Base-by-base conservation (phyloP, 2,797 vertebrate genomes). In the Atherinosoma microstoma region DNA sequence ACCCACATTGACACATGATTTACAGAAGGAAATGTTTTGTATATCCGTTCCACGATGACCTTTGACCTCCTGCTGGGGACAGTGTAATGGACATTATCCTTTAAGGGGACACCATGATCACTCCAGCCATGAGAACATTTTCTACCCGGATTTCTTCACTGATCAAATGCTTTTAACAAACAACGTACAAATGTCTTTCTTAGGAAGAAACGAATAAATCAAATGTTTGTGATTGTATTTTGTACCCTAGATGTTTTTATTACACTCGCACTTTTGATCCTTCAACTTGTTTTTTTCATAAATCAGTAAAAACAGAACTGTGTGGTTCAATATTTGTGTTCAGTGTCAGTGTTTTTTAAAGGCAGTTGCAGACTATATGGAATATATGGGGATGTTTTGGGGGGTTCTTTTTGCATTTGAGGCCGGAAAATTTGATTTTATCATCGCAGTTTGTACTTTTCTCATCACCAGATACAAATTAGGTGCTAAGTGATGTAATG, bases 231-330 rank as follows among this genome's bases (percentile, higher is more conserved):
- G 34, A 62, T 53, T 75, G 22, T 77, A 45, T 80, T 80, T 87
- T 86, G 62, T 66, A 79, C 36, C 3, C 32, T 1, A 51, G 30
- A 69, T 56, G 22, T 73, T 78, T 75, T 74, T 69, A 38, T 81
- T 70, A 69, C 73, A 80, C 16, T 56, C 45, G 81, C 84, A 90
- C 89, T 89, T 89, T 87, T 89, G 85, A 88, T 78, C 58, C 32
- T 67, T 65, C 47, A 67, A 79, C 32, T 75, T 27, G 32, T 78
- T 68, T 64, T 70, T 71, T 72, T 64, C 35, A 80, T 83, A 81
- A 90, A 91, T 80, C 45, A 70, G 42, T 73, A 20, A 73, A 83
- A 77, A 30, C 15, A 10, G 35, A 73, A 15, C 16, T 18, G 54
- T n/a, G 61, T 79, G 58, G 7, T 54, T 70, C 29, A 10, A 78